Conservation (phyloP, 30 jellyfish, hydroid and myxozoan species). For the Cassiopea xamachana region DNA sequence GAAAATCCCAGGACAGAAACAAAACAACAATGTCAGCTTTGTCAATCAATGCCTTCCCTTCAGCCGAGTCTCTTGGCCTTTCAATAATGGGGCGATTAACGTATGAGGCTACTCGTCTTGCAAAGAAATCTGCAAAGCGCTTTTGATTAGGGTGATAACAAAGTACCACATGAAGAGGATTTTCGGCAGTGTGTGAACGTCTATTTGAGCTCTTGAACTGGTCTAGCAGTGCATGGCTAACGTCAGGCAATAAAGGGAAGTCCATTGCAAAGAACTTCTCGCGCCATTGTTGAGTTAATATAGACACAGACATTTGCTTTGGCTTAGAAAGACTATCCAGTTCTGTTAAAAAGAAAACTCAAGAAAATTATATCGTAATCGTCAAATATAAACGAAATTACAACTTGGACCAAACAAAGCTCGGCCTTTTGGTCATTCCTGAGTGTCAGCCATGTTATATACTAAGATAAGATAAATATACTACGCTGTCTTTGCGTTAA, state of each 20-base stretch:
- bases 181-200: not conserved
- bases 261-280: not conserved
- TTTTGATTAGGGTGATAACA: slow-evolving; percentile 35
- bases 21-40: slow-evolving; percentile 52
- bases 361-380: not conserved
- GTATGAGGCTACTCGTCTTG: slow-evolving; percentile 20
- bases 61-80: slow-evolving; percentile 44
- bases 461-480: too few relatives aligned
- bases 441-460: too few relatives aligned
- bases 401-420: not conserved
- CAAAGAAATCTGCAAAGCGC: slow-evolving; percentile 30
- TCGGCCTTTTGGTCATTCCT: too few relatives aligned
- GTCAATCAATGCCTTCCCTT: slow-evolving; percentile 49
- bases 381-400: not conserved
- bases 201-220: not conserved
- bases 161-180: slow-evolving; percentile 20
- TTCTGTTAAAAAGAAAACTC: not conserved
- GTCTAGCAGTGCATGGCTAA: slow-evolving; percentile 16
- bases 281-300: slow-evolving; percentile 38
- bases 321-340: slow-evolving; percentile 46
- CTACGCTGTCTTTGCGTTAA: too few relatives aligned
- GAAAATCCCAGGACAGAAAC: slow-evolving; percentile 58
- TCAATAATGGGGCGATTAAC: not conserved
- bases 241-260: slow-evolving; percentile 29
- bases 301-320: not conserved